Conservation (phyloP, 2,888 invertebrate species). For the Bruchidius siliquastri region DNA sequence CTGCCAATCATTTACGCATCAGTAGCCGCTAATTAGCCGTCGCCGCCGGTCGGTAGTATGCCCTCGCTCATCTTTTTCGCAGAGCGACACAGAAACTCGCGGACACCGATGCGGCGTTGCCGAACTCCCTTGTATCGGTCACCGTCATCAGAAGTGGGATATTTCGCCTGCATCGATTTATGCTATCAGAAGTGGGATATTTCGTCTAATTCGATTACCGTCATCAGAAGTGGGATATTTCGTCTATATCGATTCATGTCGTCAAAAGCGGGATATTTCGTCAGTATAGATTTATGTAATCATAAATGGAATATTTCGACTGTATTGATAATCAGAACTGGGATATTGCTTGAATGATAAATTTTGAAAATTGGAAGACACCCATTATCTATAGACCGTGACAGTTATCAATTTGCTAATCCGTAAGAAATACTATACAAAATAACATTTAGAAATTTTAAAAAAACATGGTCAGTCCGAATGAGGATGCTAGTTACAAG, state of each 20-base stretch:
- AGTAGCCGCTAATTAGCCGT: slow-evolving; percentile 34
- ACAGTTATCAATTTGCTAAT: no score
- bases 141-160: not conserved
- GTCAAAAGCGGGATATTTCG: not conserved
- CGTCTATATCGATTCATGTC: no score
- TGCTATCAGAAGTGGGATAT: not conserved
- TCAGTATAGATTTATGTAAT: not conserved
- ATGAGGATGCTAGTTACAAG: no score
- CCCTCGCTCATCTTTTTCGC: not conserved
- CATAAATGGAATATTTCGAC: not conserved
- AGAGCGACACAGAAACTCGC: not conserved
- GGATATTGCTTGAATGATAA: no score
- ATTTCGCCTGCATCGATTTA: no score
- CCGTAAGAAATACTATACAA: no score
- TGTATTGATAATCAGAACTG: no score
- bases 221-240: slow-evolving; percentile 1
- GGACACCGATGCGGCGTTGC: slow-evolving; percentile 9
- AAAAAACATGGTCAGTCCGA: no score
- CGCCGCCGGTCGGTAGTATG: slow-evolving; percentile 3
- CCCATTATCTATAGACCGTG: no score
- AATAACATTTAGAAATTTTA: no score
- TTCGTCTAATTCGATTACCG: not conserved
- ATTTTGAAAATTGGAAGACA: no score
- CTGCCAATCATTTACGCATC: slow-evolving; percentile 38
- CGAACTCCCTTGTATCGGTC: not conserved